phyloP scores from a whole-genome alignment of 2,113 vertebrate genomes.

The Paratilapia polleni region DNA sequence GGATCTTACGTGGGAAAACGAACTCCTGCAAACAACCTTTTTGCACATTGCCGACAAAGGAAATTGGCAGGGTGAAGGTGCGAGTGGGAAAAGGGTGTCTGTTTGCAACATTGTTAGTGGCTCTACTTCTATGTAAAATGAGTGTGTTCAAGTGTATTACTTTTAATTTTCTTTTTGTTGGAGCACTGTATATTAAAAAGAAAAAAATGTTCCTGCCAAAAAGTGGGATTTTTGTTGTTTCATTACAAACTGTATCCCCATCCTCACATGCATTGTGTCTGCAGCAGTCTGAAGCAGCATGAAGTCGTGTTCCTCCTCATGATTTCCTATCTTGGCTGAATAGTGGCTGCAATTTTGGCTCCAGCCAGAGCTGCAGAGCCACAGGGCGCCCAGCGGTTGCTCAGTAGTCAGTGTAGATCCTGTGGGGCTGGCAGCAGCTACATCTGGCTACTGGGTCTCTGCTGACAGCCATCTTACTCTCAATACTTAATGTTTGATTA shows the following conservation, averaged over 20 bases:
- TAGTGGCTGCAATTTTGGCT: constrained; percentile 45
- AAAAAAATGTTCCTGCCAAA: not conserved
- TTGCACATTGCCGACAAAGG: not conserved
- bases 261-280: not conserved
- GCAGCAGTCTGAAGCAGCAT: not conserved
- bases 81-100: not conserved
- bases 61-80: constrained; percentile 14
- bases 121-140: not conserved
- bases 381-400: constrained; percentile 80
- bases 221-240: not conserved
- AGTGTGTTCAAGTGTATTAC: not conserved
- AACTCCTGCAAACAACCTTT: constrained; percentile 5
- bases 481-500: not conserved
- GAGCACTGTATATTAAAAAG: not conserved
- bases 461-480: constrained; percentile 66
- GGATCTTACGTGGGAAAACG: not conserved
- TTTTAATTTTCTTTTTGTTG: not conserved
- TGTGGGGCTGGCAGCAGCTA: constrained; percentile 97
- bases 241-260: not conserved
- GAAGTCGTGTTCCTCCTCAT: constrained; percentile 15
- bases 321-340: constrained; percentile 8
- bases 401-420: constrained; percentile 99
- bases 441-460: constrained; percentile 99
- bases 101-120: not conserved
- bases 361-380: not conserved